phyloP scores from a whole-genome alignment of 1,140 invertebrate genomes.

The Solenopsis invicta region DNA sequence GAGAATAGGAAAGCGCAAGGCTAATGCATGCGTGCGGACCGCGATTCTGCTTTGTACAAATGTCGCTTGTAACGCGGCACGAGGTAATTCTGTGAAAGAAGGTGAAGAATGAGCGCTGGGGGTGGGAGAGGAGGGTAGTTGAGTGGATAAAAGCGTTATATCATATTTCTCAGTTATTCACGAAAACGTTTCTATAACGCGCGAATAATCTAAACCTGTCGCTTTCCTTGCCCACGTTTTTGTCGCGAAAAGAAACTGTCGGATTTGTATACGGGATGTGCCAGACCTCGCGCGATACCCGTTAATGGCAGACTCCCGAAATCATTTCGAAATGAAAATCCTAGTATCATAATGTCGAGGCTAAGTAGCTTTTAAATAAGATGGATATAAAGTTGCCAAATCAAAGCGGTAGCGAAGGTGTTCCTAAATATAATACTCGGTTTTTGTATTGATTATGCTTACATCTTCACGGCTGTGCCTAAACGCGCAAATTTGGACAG shows the following conservation, averaged over 20 bases:
- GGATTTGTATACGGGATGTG: no score
- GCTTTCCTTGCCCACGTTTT: not conserved
- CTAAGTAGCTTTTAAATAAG: no score
- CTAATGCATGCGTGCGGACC: constrained; percentile 35
- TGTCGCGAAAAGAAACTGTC: not conserved
- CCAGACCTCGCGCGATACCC: no score
- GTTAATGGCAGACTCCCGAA: no score
- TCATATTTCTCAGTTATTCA: constrained; percentile 45
- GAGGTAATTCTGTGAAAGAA: not conserved
- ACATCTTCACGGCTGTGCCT: no score
- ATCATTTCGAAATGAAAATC: no score
- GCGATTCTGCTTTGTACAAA: constrained; percentile 50
- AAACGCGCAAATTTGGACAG: no score
- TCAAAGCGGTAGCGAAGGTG: no score
- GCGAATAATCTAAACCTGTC: constrained; percentile 14
- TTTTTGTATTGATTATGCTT: no score
- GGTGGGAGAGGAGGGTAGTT: not conserved
- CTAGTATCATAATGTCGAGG: no score
- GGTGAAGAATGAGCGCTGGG: not conserved
- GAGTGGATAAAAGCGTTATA: constrained; percentile 11
- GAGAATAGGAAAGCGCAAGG: not conserved
- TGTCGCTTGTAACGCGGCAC: constrained; percentile 13
- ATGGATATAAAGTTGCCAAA: no score
- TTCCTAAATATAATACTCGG: no score
- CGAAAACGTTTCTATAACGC: constrained; percentile 33